phyloP scores from a whole-genome alignment of 23 tunicate species.

The Oikopleura dioica region DNA sequence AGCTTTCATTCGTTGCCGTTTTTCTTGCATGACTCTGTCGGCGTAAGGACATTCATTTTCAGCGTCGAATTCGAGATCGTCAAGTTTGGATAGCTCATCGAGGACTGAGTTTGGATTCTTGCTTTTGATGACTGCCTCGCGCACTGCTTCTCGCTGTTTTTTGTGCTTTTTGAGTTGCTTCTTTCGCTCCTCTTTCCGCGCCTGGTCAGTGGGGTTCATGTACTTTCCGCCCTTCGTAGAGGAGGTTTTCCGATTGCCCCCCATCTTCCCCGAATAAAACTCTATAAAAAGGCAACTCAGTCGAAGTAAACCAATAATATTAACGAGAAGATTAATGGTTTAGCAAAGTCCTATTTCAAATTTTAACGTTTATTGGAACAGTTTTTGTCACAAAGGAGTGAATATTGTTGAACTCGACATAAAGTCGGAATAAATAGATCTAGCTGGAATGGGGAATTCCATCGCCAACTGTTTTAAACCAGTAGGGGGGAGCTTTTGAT shows the following conservation, averaged over 20 bases:
- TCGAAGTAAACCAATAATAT: too few species aligned
- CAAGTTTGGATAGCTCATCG: not conserved
- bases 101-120: conserved; percentile 34
- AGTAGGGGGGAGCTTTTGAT: too few species aligned
- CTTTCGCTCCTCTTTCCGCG: conserved; percentile 70
- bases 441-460: too few species aligned
- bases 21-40: conserved; percentile 1
- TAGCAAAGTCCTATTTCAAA: too few species aligned
- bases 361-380: too few species aligned
- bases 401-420: too few species aligned
- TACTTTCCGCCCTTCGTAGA: conserved; percentile 98
- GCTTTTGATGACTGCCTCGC: conserved; percentile 85
- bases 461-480: too few species aligned
- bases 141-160: conserved; percentile 55
- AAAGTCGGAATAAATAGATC: too few species aligned
- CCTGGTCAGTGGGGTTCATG: conserved; percentile 98
- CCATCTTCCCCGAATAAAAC: too few species aligned
- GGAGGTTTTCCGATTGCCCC: conserved; percentile 15
- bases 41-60: not conserved
- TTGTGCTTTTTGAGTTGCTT: conserved; percentile 68
- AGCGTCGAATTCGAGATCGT: not conserved
- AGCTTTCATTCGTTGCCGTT: not conserved
- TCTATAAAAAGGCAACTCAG: too few species aligned
- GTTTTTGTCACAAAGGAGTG: too few species aligned
- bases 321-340: too few species aligned